A percentile compares a stretch with the other conserved stretches of the same genome.
Evolutionary conservation across 1,140 invertebrate genomes (phyloP).

Genomic region (Vanessa atalanta): DNA sequence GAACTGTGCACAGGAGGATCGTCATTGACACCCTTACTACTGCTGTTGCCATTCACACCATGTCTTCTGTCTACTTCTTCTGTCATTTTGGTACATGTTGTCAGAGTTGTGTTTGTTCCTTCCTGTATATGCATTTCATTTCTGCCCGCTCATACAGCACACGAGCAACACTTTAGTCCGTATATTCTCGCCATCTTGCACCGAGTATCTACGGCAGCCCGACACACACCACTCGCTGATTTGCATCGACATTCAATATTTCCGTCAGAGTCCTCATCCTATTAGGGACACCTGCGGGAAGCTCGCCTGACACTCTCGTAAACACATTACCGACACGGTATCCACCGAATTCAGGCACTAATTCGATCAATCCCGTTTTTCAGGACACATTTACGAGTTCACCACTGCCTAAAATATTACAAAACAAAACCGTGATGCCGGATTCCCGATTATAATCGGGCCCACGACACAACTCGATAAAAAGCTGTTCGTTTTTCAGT

Average conservation of each 20-base stretch:
- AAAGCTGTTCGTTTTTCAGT: conserved; percentile 81
- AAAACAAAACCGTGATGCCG: conserved; percentile 69
- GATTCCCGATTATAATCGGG: conserved; percentile 74
- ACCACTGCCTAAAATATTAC: conserved; percentile 63
- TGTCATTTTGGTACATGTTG: conserved; percentile 86
- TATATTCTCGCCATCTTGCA: conserved; percentile 70
- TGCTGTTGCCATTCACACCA: conserved; percentile 84
- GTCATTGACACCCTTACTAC: conserved; percentile 73
- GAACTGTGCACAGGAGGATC: conserved; percentile 66
- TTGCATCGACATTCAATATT: conserved; percentile 65
- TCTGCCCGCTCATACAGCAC: conserved; percentile 74
- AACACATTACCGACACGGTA: conserved; percentile 77
- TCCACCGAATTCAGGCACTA: conserved; percentile 64
- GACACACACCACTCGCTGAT: conserved; percentile 58
- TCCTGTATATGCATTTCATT: conserved; percentile 82
- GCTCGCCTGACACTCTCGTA: conserved; percentile 69
- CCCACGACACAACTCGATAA: conserved; percentile 78
- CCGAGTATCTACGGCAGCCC: conserved; percentile 55
- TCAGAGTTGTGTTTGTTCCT: conserved; percentile 81
- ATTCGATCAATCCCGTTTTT: conserved; percentile 46
- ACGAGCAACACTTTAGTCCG: conserved; percentile 68
- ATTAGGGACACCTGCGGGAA: conserved; percentile 76
- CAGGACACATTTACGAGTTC: conserved; percentile 56
- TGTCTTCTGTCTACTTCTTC: conserved; percentile 84
- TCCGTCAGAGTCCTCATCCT: conserved; percentile 75